Evolutionary conservation across 2,113 vertebrate genomes (phyloP).

Genomic region (Scalopus aquaticus): DNA sequence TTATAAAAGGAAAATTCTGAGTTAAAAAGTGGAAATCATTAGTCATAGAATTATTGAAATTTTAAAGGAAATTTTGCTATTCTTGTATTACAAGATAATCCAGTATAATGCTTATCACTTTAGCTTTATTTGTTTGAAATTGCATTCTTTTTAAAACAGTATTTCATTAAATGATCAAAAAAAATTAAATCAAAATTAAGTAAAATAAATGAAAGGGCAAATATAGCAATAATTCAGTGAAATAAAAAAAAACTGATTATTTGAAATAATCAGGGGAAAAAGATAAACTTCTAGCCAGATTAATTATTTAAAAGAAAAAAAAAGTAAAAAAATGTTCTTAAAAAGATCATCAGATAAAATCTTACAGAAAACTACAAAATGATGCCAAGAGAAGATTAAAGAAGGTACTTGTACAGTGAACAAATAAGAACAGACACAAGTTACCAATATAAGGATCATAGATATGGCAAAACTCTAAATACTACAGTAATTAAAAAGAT

Average conservation of each 20-base stretch:
- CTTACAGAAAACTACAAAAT: too few species aligned
- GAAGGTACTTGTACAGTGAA: too few species aligned
- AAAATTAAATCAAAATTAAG: constrained; percentile 1
- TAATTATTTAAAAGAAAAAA: too few species aligned
- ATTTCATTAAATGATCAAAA: not conserved
- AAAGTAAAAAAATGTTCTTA: too few species aligned
- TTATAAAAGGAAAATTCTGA: constrained; percentile 33
- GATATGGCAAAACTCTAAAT: not conserved
- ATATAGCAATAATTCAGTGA: not conserved
- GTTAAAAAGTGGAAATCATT: not conserved
- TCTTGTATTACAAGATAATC: not conserved
- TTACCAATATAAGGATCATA: not conserved
- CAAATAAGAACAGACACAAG: not conserved
- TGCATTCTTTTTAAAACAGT: not conserved
- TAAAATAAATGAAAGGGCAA: not conserved
- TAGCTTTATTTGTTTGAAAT: not conserved
- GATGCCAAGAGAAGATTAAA: too few species aligned
- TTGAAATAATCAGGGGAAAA: not conserved
- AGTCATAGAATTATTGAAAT: constrained; percentile 26
- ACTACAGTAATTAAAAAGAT: not conserved
- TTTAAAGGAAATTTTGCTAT: not conserved
- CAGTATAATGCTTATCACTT: constrained; percentile 14
- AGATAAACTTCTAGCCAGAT: not conserved
- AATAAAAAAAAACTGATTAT: not conserved
- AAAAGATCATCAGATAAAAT: too few species aligned